Evolutionary conservation across 2,888 invertebrate species (phyloP).

Genomic region (Cataglyphis cursor): DNA sequence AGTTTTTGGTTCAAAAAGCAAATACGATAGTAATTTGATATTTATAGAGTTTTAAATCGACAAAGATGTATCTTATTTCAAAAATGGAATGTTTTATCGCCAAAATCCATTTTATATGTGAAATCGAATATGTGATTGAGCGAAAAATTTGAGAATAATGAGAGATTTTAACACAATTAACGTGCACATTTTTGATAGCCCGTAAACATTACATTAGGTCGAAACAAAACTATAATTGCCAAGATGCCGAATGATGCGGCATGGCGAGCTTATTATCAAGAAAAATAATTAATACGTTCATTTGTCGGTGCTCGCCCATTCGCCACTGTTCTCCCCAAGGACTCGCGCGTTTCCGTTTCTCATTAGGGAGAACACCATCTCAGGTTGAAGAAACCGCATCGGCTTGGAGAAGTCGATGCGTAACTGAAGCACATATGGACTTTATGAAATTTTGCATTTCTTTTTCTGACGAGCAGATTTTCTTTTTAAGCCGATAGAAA

Average conservation of each 20-base stretch:
- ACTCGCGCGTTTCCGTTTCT: conserved; percentile 51
- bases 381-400: conserved; percentile 22
- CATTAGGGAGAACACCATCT: conserved; percentile 21
- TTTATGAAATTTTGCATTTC: conserved; percentile 60
- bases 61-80: background rate
- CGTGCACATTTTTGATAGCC: conserved; percentile 14
- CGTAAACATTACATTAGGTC: conserved; percentile 12
- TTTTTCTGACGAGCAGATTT: conserved; percentile 10
- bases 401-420: conserved; percentile 18
- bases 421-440: conserved; percentile 44
- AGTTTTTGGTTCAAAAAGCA: background rate
- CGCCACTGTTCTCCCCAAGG: conserved; percentile 1
- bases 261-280: conserved; percentile 22
- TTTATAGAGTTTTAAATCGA: background rate
- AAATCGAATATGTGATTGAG: conserved; percentile 3
- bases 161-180: conserved; percentile 38
- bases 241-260: conserved; percentile 45
- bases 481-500: background rate
- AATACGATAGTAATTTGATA: background rate
- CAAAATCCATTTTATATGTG: background rate
- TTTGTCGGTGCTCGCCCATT: conserved; percentile 41
- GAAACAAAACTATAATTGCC: conserved; percentile 44
- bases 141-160: conserved; percentile 14
- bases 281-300: conserved; percentile 54
- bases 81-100: background rate